Percentiles rank a stretch among this genome's conserved stretches.
Conservation (phyloP, 2,113 vertebrate species). For the Chauna torquata region DNA sequence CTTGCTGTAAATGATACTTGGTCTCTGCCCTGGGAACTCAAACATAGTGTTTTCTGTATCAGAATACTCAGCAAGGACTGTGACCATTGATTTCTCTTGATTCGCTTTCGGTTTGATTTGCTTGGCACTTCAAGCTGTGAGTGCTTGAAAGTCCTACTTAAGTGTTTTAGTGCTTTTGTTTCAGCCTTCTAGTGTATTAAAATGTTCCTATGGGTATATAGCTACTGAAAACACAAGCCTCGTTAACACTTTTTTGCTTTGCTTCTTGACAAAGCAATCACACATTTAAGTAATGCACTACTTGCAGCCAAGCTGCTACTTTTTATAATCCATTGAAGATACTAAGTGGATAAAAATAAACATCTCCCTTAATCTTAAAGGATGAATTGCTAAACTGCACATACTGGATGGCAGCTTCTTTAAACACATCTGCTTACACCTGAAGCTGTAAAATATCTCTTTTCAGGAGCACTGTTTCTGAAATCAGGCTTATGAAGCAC, state of each 20-base stretch:
- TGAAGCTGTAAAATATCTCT: slow-evolving; percentile 36
- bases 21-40: neutral
- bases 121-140: neutral
- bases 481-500: neutral
- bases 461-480: neutral
- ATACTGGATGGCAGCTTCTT: neutral
- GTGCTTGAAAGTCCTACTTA: neutral
- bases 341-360: slow-evolving; percentile 39
- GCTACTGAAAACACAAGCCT: slow-evolving; percentile 1
- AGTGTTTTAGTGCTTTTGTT: neutral
- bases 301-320: neutral
- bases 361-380: neutral
- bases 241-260: slow-evolving; percentile 45
- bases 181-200: neutral
- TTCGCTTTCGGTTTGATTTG: neutral
- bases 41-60: neutral
- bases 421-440: slow-evolving; percentile 2
- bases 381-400: neutral
- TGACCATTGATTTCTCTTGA: neutral
- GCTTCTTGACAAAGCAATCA: slow-evolving; percentile 21
- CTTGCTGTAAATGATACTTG: neutral
- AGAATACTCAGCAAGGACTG: neutral
- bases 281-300: neutral
- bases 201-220: neutral
- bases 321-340: slow-evolving; percentile 20